Evolutionary conservation across 2,888 invertebrate genomes (phyloP).

Genomic region (Drosophila affinis): DNA sequence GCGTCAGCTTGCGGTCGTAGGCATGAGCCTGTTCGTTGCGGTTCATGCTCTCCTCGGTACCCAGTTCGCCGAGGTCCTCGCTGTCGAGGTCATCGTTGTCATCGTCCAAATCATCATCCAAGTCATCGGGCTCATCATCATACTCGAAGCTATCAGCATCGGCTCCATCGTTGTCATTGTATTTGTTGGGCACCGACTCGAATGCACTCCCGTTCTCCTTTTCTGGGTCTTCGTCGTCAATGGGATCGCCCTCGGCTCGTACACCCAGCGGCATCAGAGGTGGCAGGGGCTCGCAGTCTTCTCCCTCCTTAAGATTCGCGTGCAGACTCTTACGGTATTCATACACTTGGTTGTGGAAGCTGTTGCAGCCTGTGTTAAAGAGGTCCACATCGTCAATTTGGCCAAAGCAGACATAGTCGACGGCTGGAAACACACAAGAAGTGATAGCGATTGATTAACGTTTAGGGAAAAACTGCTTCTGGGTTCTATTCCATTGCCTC

Average conservation of each 20-base stretch:
- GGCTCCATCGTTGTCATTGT: conserved; percentile 24
- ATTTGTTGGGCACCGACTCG: conserved; percentile 34
- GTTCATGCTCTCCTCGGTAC: conserved; percentile 79
- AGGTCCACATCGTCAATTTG: conserved; percentile 81
- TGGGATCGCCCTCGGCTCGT: conserved; percentile 64
- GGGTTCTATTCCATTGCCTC: conserved; percentile 82
- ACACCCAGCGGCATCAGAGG: conserved; percentile 72
- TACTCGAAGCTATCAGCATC: conserved; percentile 34
- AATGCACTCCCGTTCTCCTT: conserved; percentile 22
- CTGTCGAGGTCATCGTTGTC: conserved; percentile 63
- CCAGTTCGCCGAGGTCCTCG: conserved; percentile 54
- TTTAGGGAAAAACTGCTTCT: conserved; percentile 71
- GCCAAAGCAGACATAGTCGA: conserved; percentile 81
- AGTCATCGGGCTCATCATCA: conserved; percentile 29
- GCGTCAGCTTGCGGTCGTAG: conserved; percentile 79
- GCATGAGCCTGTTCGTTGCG: conserved; percentile 79
- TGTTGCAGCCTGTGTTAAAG: conserved; percentile 78
- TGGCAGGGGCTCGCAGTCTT: conserved; percentile 67
- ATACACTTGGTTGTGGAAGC: conserved; percentile 81
- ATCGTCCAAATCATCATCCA: conserved; percentile 54
- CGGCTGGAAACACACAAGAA: conserved; percentile 66
- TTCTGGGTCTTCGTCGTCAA: conserved; percentile 56
- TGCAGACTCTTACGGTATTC: conserved; percentile 81
- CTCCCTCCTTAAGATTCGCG: conserved; percentile 77
- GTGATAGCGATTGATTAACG: conserved; percentile 18